These are phyloP conservation scores for Styela plicata DNA, from an alignment of 23 tunicate genomes.

Conservation along the genomic window DNA sequence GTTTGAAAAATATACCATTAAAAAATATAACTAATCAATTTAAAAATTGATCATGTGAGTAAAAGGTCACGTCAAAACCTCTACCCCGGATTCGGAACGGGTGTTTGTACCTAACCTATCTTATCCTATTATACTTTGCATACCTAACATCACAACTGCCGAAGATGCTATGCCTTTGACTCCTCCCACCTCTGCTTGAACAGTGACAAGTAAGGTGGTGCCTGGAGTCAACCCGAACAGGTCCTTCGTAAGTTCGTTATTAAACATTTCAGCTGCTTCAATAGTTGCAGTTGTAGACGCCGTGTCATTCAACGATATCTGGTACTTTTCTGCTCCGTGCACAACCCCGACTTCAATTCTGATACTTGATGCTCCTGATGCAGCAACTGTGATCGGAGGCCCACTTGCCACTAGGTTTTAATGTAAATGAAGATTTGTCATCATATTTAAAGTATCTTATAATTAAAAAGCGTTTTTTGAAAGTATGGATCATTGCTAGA, in stretches of 20 bases:
- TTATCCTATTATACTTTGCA: no score
- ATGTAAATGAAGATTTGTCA: no score
- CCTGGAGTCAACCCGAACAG: not conserved
- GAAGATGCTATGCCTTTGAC: slow-evolving; percentile 2
- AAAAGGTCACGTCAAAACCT: no score
- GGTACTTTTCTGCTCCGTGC: not conserved
- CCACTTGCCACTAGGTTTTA: no score
- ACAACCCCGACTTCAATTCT: not conserved
- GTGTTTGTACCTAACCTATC: no score
- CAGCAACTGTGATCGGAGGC: not conserved
- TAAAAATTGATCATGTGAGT: no score
- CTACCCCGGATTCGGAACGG: no score
- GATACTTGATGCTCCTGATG: not conserved
- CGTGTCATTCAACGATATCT: slow-evolving; percentile 6
- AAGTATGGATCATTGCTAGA: no score
- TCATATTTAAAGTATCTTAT: no score
- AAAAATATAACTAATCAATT: no score
- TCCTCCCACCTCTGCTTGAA: slow-evolving; percentile 1
- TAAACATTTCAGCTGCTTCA: not conserved
- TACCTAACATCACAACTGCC: not conserved
- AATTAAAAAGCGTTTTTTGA: no score
- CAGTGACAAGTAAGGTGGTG: not conserved
- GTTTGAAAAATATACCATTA: no score
- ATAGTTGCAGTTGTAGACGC: not conserved
- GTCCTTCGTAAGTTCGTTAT: slow-evolving; percentile 2